Percentiles rank a stretch among this genome's conserved stretches.
These are phyloP conservation scores for Sebastes umbrosus DNA, from an alignment of 2,797 vertebrate genomes.

Conservation along the genomic window DNA sequence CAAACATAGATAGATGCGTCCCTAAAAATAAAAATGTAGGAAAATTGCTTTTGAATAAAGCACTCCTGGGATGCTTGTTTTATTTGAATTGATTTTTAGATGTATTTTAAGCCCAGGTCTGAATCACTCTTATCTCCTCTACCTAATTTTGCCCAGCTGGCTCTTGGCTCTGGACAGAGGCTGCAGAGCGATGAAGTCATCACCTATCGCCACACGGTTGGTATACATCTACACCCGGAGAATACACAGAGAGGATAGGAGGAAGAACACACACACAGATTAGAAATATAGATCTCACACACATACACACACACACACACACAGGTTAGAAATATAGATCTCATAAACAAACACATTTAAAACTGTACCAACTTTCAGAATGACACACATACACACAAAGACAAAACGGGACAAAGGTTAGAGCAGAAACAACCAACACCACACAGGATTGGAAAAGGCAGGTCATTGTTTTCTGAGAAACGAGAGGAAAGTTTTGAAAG, in stretches of 20 bases:
- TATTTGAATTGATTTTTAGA: not conserved
- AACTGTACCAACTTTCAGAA: not conserved
- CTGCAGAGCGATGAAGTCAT: slow-evolving; percentile 99
- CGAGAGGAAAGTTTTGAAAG: slow-evolving; percentile 6
- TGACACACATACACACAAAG: not conserved
- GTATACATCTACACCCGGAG: slow-evolving; percentile 94
- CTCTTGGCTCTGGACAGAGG: slow-evolving; percentile 98
- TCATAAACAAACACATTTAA: not conserved
- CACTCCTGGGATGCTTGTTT: slow-evolving; percentile 33
- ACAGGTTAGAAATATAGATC: not conserved
- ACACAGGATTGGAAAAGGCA: slow-evolving; percentile 30
- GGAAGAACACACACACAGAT: slow-evolving; percentile 49
- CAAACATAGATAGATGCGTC: not conserved
- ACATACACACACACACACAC: not conserved
- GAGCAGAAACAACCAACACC: slow-evolving; percentile 37
- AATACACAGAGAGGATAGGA: slow-evolving; percentile 64
- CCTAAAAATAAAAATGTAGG: not conserved
- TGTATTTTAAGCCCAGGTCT: slow-evolving; percentile 35
- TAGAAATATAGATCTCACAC: not conserved
- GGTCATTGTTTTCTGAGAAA: not conserved
- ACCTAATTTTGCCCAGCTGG: slow-evolving; percentile 99
- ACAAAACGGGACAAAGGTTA: slow-evolving; percentile 44
- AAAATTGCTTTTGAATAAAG: slow-evolving; percentile 51
- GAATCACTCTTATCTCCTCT: slow-evolving; percentile 84
- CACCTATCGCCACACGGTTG: slow-evolving; percentile 97